These are phyloP conservation scores for Monodelphis domestica DNA, from an alignment of 2,797 vertebrate genomes.

Conservation along the genomic window DNA sequence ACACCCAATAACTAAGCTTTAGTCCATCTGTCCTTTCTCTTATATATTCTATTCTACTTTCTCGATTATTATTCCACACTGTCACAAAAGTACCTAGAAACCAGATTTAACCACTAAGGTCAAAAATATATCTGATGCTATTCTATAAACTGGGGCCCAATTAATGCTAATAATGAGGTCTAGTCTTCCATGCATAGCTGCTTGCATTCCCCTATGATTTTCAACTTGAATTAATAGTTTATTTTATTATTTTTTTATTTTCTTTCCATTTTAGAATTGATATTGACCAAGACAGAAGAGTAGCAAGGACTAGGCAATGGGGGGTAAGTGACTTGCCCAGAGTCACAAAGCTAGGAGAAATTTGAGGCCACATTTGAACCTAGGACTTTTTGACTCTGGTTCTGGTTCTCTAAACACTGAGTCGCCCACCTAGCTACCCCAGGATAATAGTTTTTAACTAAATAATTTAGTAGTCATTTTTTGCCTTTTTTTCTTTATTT, in stretches of 20 bases:
- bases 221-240: too few relatives aligned
- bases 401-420: too few relatives aligned
- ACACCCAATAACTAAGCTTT: background rate
- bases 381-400: too few relatives aligned
- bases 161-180: background rate
- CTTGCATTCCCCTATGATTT: background rate
- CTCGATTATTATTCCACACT: background rate
- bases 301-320: too few relatives aligned
- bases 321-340: too few relatives aligned
- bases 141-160: background rate
- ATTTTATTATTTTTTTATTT: too few relatives aligned
- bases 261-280: too few relatives aligned
- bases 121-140: background rate
- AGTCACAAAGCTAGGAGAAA: too few relatives aligned
- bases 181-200: background rate
- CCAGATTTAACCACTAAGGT: background rate
- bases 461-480: background rate
- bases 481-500: background rate
- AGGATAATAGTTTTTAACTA: background rate
- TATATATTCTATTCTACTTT: background rate
- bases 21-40: background rate
- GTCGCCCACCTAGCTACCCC: too few relatives aligned
- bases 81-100: background rate
- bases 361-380: too few relatives aligned
- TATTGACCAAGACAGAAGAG: too few relatives aligned